Conservation (phyloP, 1,140 invertebrate genomes). For the Babylonia areolata region DNA sequence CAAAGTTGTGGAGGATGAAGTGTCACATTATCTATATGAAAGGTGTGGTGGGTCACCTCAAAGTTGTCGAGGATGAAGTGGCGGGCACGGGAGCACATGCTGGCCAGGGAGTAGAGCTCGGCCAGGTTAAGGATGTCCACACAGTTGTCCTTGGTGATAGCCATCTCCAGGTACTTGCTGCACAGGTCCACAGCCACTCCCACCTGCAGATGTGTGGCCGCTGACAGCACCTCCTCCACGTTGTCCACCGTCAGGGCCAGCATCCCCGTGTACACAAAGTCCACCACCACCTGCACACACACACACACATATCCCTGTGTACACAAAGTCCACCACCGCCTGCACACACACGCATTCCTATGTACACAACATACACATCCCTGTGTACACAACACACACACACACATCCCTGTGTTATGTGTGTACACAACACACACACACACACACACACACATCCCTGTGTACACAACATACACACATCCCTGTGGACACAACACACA, state of each 20-base stretch:
- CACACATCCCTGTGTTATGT: no score
- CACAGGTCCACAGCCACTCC: slow-evolving; percentile 74
- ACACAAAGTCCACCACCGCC: slow-evolving; percentile 68
- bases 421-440: no score
- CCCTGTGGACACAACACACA: no score
- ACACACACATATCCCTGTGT: slow-evolving; percentile 60
- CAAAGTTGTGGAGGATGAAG: no score
- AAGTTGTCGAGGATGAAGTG: slow-evolving; percentile 71
- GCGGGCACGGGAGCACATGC: slow-evolving; percentile 51
- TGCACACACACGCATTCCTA: slow-evolving; percentile 56
- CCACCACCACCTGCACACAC: slow-evolving; percentile 61
- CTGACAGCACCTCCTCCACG: slow-evolving; percentile 72
- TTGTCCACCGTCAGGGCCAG: slow-evolving; percentile 70
- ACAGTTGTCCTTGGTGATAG: slow-evolving; percentile 72
- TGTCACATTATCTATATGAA: no score
- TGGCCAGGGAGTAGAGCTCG: slow-evolving; percentile 69
- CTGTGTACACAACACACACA: no score
- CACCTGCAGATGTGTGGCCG: slow-evolving; percentile 73
- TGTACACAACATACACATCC: slow-evolving; percentile 69
- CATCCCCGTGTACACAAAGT: slow-evolving; percentile 69
- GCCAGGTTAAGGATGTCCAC: slow-evolving; percentile 73
- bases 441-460: no score
- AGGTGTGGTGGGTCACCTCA: no score
- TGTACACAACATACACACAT: no score
- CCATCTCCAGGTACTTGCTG: slow-evolving; percentile 69